phyloP scores from a whole-genome alignment of 2,113 vertebrate genomes.

The Raja brachyura region DNA sequence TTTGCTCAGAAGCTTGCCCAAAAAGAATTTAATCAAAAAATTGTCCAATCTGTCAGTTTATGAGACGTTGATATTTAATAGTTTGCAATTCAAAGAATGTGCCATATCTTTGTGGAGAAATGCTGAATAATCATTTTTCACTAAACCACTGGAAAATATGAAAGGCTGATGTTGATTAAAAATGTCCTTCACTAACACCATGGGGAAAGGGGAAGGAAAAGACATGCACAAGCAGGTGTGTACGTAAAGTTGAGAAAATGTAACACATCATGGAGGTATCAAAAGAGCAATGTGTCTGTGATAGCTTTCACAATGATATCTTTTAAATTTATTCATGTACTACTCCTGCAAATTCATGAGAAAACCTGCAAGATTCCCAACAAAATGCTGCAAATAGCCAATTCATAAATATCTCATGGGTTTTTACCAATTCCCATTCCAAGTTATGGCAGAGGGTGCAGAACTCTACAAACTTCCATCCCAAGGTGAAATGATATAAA shows the following conservation, averaged over 20 bases:
- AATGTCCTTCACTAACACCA: not conserved
- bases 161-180: not conserved
- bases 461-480: not conserved
- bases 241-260: not conserved
- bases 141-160: not conserved
- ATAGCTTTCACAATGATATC: not conserved
- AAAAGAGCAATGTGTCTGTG: not conserved
- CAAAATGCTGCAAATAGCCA: not conserved
- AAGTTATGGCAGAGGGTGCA: not conserved
- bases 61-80: not conserved
- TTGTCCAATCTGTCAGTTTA: not conserved
- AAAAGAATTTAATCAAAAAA: slow-evolving; percentile 31
- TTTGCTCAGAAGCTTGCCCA: not conserved
- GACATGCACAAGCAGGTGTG: not conserved
- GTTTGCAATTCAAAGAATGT: not conserved
- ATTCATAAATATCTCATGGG: not conserved
- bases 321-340: not conserved
- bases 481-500: not conserved
- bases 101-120: not conserved
- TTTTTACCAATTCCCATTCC: not conserved
- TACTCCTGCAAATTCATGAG: not conserved
- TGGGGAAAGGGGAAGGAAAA: not conserved
- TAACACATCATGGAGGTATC: not conserved
- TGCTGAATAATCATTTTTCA: slow-evolving; percentile 7
- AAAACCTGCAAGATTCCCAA: not conserved